phyloP scores from a whole-genome alignment of 2,888 invertebrate species.

The Noctua fimbriata region DNA sequence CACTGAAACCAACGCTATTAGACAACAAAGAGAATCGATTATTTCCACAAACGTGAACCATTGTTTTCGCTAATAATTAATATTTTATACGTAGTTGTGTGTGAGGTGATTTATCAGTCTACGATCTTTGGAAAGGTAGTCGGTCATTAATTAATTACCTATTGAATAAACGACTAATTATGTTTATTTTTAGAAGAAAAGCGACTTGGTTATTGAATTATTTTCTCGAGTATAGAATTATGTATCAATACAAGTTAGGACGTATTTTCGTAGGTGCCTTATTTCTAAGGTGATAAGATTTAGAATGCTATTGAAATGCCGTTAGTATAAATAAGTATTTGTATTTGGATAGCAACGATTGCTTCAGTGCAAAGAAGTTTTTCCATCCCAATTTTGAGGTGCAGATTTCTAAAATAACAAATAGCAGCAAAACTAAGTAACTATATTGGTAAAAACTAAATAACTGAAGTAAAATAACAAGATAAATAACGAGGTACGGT shows the following conservation, averaged over 20 bases:
- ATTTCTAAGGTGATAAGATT: not conserved
- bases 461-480: no score
- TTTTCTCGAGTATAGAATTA: not conserved
- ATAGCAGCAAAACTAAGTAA: no score
- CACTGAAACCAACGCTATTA: slow-evolving; percentile 75
- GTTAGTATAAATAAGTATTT: no score
- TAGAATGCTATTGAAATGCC: no score
- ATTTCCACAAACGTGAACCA: slow-evolving; percentile 68
- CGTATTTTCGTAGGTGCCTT: not conserved
- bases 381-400: no score
- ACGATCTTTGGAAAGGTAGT: slow-evolving; percentile 41
- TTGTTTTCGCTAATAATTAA: slow-evolving; percentile 70
- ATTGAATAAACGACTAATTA: slow-evolving; percentile 14
- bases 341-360: no score
- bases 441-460: no score
- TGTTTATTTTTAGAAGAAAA: slow-evolving; percentile 15
- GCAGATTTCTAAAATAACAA: no score
- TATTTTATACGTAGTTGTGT: slow-evolving; percentile 45
- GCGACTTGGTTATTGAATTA: not conserved
- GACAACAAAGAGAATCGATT: slow-evolving; percentile 81
- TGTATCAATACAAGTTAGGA: not conserved
- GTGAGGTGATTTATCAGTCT: slow-evolving; percentile 45
- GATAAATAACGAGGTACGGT: no score
- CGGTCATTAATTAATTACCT: slow-evolving; percentile 21
- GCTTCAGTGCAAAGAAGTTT: no score